These are phyloP conservation scores for Pseudocheirus occidentalis DNA, from an alignment of 2,797 vertebrate genomes.

Conservation along the genomic window DNA sequence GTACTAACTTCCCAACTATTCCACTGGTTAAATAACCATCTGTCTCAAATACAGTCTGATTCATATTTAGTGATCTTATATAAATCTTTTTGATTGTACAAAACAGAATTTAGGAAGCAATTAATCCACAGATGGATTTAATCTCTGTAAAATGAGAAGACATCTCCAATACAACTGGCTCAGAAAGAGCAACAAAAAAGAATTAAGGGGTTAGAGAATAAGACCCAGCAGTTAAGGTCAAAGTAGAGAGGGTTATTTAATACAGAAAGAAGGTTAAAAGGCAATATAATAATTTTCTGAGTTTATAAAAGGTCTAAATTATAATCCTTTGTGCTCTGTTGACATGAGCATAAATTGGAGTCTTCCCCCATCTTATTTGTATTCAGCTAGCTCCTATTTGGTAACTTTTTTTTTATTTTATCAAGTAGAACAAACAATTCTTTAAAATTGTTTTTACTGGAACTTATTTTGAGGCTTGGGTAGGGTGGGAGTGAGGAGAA, in stretches of 20 bases:
- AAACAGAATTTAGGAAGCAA: slow-evolving; percentile 23
- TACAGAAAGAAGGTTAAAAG: slow-evolving; percentile 26
- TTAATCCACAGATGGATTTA: slow-evolving; percentile 54
- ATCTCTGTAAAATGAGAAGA: slow-evolving; percentile 26
- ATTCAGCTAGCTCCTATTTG: neutral
- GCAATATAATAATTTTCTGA: slow-evolving; percentile 21
- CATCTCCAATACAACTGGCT: slow-evolving; percentile 5
- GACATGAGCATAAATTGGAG: slow-evolving; percentile 23
- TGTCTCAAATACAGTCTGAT: slow-evolving; percentile 36
- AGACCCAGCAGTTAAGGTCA: slow-evolving; percentile 29
- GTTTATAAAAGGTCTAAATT: slow-evolving; percentile 42
- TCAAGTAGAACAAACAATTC: slow-evolving; percentile 50
- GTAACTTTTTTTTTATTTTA: slow-evolving; percentile 45
- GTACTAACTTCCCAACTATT: neutral
- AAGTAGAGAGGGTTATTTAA: slow-evolving; percentile 13
- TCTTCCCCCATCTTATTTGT: neutral
- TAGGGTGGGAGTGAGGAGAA: neutral
- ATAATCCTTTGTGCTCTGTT: slow-evolving; percentile 1
- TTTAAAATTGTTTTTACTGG: slow-evolving; percentile 11
- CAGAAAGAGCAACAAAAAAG: slow-evolving; percentile 27
- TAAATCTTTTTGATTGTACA: slow-evolving; percentile 50
- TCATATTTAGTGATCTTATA: slow-evolving; percentile 36
- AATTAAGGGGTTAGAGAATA: slow-evolving; percentile 41
- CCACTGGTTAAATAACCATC: slow-evolving; percentile 3
- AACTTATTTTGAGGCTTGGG: neutral